phyloP scores from a whole-genome alignment of 2,113 vertebrate genomes.

The Pelobates fuscus region DNA sequence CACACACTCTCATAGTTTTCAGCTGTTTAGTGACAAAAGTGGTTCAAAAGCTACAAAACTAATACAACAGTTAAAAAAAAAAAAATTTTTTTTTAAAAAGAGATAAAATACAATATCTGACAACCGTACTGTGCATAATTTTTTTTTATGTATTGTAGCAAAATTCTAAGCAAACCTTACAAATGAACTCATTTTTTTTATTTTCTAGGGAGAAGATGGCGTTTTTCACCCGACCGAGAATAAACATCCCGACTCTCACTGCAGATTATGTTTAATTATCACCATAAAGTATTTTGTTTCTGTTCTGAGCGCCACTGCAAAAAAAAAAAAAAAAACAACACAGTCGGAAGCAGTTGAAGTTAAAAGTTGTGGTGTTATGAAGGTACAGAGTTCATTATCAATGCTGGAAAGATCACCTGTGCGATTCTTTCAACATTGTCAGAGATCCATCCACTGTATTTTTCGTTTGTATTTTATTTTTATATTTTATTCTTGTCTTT shows the following conservation, averaged over 20 bases:
- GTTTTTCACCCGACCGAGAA: conserved; percentile 91
- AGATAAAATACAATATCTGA: no score
- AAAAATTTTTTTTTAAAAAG: no score
- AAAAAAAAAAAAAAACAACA: conserved; percentile 60
- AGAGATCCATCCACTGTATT: conserved; percentile 15
- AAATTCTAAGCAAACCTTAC: background rate
- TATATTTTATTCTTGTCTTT: conserved; percentile 61
- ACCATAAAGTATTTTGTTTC: conserved; percentile 71
- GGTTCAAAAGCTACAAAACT: no score
- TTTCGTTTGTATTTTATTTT: no score
- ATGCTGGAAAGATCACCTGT: conserved; percentile 7
- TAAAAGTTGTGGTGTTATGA: conserved; percentile 75
- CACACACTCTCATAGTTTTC: no score
- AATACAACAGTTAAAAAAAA: no score
- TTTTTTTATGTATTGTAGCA: background rate
- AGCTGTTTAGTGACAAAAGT: no score
- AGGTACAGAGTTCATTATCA: conserved; percentile 65
- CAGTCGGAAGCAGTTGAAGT: conserved; percentile 60
- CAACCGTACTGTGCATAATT: no score
- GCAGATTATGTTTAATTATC: conserved; percentile 82
- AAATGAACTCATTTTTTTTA: conserved; percentile 1
- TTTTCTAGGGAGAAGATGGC: conserved; percentile 94
- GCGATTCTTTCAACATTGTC: background rate
- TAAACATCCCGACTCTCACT: conserved; percentile 85
- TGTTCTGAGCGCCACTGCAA: conserved; percentile 60